These are phyloP conservation scores for Tragelaphus imberbis DNA, from an alignment of 2,113 vertebrate species.

Conservation along the genomic window DNA sequence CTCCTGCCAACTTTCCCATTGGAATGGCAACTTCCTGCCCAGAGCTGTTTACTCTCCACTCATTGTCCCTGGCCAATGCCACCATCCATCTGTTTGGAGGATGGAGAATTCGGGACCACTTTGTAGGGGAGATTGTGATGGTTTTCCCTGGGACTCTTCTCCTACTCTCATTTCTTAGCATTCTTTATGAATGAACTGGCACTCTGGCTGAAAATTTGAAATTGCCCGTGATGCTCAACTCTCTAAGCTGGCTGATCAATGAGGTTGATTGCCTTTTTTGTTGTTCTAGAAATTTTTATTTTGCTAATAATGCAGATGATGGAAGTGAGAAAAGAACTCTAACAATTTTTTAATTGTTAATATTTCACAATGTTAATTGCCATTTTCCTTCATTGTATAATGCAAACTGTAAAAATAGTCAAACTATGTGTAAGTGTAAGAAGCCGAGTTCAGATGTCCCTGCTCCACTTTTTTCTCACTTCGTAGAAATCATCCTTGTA, in stretches of 20 bases:
- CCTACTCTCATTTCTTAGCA: background rate
- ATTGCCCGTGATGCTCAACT: background rate
- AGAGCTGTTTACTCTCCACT: background rate
- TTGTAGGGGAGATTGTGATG: background rate
- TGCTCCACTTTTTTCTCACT: background rate
- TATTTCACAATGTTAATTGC: background rate
- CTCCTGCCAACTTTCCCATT: background rate
- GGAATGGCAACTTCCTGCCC: constrained; percentile 21
- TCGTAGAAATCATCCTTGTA: background rate
- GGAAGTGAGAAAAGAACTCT: background rate
- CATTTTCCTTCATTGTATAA: background rate
- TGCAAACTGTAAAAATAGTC: background rate
- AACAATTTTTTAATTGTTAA: background rate
- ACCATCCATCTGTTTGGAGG: background rate
- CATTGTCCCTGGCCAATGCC: background rate
- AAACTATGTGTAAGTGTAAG: background rate
- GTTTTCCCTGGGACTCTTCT: background rate
- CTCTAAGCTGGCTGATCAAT: background rate
- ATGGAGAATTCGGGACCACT: background rate
- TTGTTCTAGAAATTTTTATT: background rate
- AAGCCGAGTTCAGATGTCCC: background rate
- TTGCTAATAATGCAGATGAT: background rate
- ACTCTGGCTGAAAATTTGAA: background rate
- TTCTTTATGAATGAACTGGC: background rate
- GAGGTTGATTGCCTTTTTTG: background rate